A percentile compares a stretch with the other conserved stretches of the same genome.
These are phyloP conservation scores for Acheta domesticus DNA, from an alignment of 2,888 invertebrate species.

Conservation along the genomic window DNA sequence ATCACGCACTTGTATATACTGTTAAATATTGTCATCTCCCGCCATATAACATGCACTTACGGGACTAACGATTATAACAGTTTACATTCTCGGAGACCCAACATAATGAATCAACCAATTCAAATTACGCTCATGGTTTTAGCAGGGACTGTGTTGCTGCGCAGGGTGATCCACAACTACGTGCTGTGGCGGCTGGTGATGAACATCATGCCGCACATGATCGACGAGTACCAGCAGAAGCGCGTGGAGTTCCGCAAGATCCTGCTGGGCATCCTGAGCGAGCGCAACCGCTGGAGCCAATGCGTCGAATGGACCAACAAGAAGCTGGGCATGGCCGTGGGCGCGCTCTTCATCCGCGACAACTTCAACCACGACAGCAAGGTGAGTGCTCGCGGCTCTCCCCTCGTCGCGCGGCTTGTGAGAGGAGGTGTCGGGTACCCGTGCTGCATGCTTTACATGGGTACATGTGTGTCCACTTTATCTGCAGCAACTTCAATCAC, in stretches of 20 bases:
- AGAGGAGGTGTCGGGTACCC: too few species aligned
- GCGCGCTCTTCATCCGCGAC: slow-evolving; percentile 76
- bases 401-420: too few species aligned
- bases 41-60: too few species aligned
- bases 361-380: slow-evolving; percentile 82
- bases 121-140: too few species aligned
- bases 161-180: slow-evolving; percentile 70
- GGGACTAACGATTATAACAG: too few species aligned
- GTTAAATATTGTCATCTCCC: too few species aligned
- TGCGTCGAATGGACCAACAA: slow-evolving; percentile 85
- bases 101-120: too few species aligned
- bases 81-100: too few species aligned
- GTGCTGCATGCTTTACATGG: too few species aligned
- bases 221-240: slow-evolving; percentile 71
- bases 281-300: slow-evolving; percentile 71
- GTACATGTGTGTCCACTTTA: too few species aligned
- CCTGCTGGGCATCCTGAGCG: slow-evolving; percentile 68
- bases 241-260: slow-evolving; percentile 73
- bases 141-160: neutral
- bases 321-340: slow-evolving; percentile 82
- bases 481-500: too few species aligned
- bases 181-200: slow-evolving; percentile 73
- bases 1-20: too few species aligned
- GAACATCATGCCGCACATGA: slow-evolving; percentile 69
- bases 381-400: slow-evolving; percentile 45